Evolutionary conservation across 2,113 vertebrate genomes (phyloP).

Genomic region (Gallinago undulata): DNA sequence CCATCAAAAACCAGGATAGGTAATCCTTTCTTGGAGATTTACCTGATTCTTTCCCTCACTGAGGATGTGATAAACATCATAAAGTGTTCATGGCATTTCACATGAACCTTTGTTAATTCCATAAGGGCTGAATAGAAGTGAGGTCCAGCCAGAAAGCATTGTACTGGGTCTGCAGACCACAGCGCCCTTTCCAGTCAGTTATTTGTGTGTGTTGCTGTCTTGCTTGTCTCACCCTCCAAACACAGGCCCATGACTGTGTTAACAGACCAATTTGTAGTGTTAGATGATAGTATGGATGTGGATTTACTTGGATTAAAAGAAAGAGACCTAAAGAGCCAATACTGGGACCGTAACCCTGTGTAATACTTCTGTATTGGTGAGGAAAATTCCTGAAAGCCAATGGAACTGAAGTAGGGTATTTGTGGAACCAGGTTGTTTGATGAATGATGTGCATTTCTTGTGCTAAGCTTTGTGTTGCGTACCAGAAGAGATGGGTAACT

Average conservation of each 20-base stretch:
- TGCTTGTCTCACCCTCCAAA: not conserved
- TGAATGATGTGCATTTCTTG: not conserved
- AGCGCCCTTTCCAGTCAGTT: not conserved
- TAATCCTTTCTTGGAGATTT: not conserved
- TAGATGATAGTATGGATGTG: not conserved
- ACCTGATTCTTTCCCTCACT: not conserved
- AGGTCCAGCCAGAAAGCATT: not conserved
- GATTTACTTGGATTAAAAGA: not conserved
- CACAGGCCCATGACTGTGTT: not conserved
- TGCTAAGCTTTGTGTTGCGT: not conserved
- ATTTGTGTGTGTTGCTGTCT: not conserved
- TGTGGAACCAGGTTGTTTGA: not conserved
- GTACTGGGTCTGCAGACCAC: not conserved
- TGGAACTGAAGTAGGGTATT: not conserved
- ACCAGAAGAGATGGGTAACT: not conserved
- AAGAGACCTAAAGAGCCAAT: not conserved
- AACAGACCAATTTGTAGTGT: not conserved
- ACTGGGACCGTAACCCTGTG: accelerated
- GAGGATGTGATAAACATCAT: not conserved
- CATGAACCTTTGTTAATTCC: not conserved
- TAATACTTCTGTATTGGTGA: not conserved
- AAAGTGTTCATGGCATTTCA: not conserved
- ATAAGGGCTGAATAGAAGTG: not conserved
- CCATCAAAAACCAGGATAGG: not conserved
- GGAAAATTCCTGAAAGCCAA: not conserved